phyloP scores from a whole-genome alignment of 92 coral and sea anemone genomes.

The Phenganax marumi region DNA sequence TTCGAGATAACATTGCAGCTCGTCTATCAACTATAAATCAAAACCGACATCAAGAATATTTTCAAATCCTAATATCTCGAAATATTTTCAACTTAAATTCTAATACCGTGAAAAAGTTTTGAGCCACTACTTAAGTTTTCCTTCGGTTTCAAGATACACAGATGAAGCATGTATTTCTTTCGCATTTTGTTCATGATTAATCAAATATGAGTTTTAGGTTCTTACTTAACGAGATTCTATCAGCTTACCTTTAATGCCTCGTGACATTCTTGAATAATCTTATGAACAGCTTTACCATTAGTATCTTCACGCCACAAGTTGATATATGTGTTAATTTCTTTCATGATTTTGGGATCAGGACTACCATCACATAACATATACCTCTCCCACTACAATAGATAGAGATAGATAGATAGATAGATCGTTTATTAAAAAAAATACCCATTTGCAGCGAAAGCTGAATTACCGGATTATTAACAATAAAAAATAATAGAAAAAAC shows the following conservation, averaged over 20 bases:
- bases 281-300: constrained; percentile 51
- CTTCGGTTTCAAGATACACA: background rate
- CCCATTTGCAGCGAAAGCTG: background rate
- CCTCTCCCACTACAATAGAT: constrained; percentile 68
- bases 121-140: background rate
- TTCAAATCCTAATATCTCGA: background rate
- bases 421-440: too few relatives aligned
- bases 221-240: background rate
- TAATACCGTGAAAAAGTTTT: background rate
- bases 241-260: constrained; percentile 67
- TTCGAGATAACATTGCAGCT: constrained; percentile 63
- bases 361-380: constrained; percentile 98
- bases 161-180: background rate
- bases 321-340: constrained; percentile 87
- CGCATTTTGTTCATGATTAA: too few relatives aligned
- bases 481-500: too few relatives aligned
- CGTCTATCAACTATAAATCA: constrained; percentile 64
- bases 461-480: too few relatives aligned
- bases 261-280: constrained; percentile 74
- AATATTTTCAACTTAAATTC: background rate
- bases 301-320: constrained; percentile 78
- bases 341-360: constrained; percentile 76
- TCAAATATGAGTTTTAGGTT: background rate
- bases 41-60: background rate
- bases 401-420: background rate